Evolutionary conservation across 92 coral and sea anemone species (phyloP).

Genomic region (Heteractis magnifica): DNA sequence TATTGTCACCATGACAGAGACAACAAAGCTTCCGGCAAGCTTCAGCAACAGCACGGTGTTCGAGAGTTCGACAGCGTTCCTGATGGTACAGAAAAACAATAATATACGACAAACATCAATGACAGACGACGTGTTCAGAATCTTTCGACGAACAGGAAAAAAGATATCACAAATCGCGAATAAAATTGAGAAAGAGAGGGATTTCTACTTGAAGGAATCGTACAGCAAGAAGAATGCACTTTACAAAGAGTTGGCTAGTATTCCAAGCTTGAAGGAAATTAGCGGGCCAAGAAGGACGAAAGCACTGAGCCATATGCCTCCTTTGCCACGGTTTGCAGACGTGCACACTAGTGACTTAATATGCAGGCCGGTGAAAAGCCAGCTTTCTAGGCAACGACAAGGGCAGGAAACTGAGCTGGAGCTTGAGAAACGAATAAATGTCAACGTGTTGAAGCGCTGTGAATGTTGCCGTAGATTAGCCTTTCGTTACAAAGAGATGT

Average conservation of each 20-base stretch:
- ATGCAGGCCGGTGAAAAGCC: slow-evolving; percentile 42
- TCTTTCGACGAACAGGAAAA: slow-evolving; percentile 73
- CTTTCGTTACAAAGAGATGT: slow-evolving; percentile 49
- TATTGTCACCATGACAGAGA: slow-evolving; percentile 21
- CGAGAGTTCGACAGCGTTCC: slow-evolving; percentile 75
- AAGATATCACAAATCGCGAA: slow-evolving; percentile 53
- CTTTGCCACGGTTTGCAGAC: slow-evolving; percentile 28
- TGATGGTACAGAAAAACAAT: slow-evolving; percentile 67
- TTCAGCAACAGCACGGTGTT: slow-evolving; percentile 52
- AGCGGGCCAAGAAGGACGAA: neutral
- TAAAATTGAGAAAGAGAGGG: slow-evolving; percentile 67
- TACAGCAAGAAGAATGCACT: slow-evolving; percentile 70
- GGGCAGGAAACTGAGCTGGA: slow-evolving; percentile 42
- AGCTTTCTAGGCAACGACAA: slow-evolving; percentile 32
- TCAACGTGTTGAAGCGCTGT: slow-evolving; percentile 64
- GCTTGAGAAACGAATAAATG: slow-evolving; percentile 55
- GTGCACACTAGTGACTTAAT: slow-evolving; percentile 34
- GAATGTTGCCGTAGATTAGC: slow-evolving; percentile 79
- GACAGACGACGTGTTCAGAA: slow-evolving; percentile 82
- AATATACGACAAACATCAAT: slow-evolving; percentile 53
- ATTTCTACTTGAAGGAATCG: slow-evolving; percentile 58
- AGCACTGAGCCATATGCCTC: neutral
- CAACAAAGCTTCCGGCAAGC: slow-evolving; percentile 34
- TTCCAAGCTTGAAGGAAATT: slow-evolving; percentile 33
- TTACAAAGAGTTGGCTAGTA: slow-evolving; percentile 70